These are phyloP conservation scores for Cheilosia vulpina DNA, from an alignment of 2,888 invertebrate genomes.

Conservation along the genomic window DNA sequence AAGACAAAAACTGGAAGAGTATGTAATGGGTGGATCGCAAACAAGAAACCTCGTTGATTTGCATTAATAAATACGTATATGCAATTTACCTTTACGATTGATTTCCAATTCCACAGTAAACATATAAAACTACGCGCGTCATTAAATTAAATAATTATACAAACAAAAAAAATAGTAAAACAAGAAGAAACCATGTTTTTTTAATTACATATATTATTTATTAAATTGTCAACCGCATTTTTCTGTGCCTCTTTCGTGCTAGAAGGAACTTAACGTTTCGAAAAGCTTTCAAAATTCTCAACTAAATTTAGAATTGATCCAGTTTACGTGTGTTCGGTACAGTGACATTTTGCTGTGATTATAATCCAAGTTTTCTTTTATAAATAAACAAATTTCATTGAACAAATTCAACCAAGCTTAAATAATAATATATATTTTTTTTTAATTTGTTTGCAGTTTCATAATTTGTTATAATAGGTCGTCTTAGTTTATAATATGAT, in stretches of 20 bases:
- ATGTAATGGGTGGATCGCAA: conserved; percentile 29
- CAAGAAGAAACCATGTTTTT: conserved; percentile 31
- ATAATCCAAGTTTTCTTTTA: conserved; percentile 32
- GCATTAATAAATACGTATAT: conserved; percentile 64
- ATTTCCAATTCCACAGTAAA: conserved; percentile 60
- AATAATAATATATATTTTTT: conserved; percentile 3
- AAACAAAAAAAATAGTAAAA: conserved; percentile 50
- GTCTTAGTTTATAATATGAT: conserved; percentile 40
- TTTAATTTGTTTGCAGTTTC: conserved; percentile 46
- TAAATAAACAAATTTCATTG: conserved; percentile 6
- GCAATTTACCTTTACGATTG: conserved; percentile 62
- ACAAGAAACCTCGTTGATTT: conserved; percentile 56
- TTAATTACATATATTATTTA: conserved; percentile 58
- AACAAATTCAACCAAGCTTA: conserved; percentile 30
- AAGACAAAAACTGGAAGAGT: conserved; percentile 38
- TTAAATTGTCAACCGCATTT: conserved; percentile 60
- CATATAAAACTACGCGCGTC: conserved; percentile 43
- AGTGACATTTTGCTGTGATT: conserved; percentile 66
- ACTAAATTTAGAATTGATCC: conserved; percentile 49
- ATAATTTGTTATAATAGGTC: conserved; percentile 38
- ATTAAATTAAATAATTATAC: conserved; percentile 29
- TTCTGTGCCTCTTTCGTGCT: conserved; percentile 42
- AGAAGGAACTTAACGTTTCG: conserved; percentile 13
- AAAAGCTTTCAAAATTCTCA: conserved; percentile 39
- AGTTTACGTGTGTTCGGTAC: conserved; percentile 39